Percentiles rank a stretch among this genome's conserved stretches.
Evolutionary conservation across 2,888 invertebrate species (phyloP).

Genomic region (Aproaerema taeniolella): DNA sequence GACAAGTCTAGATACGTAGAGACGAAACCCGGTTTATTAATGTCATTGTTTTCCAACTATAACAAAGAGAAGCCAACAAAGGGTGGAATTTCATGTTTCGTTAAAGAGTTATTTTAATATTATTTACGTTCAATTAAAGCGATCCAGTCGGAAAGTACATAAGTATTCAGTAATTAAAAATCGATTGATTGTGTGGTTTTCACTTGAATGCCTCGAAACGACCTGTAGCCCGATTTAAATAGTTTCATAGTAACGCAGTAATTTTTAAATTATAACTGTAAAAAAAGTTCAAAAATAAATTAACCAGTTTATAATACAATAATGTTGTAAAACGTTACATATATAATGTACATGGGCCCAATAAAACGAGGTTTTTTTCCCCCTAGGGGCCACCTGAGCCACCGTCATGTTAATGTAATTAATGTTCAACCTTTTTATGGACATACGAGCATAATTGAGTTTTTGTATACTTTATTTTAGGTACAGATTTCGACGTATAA

Average conservation of each 20-base stretch:
- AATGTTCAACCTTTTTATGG: slow-evolving; percentile 44
- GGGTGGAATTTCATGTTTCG: no score
- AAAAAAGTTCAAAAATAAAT: slow-evolving; percentile 8
- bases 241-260: no score
- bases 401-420: slow-evolving; percentile 34
- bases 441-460: slow-evolving; percentile 27
- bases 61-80: no score
- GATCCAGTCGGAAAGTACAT: no score
- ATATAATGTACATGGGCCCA: slow-evolving; percentile 19
- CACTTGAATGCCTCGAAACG: slow-evolving; percentile 1
- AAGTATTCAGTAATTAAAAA: not conserved
- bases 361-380: slow-evolving; percentile 30
- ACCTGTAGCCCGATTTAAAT: not conserved
- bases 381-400: slow-evolving; percentile 24
- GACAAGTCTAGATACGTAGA: no score
- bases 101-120: no score
- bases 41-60: no score
- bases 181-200: slow-evolving; percentile 3
- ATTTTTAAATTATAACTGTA: no score
- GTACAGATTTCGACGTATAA: slow-evolving; percentile 17
- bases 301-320: slow-evolving; percentile 4
- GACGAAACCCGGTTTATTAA: no score
- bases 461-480: slow-evolving; percentile 19
- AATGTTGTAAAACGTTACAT: slow-evolving; percentile 28
- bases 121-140: no score